These are phyloP conservation scores for Scartelaos histophorus DNA, from an alignment of 2,113 vertebrate species.

Conservation along the genomic window DNA sequence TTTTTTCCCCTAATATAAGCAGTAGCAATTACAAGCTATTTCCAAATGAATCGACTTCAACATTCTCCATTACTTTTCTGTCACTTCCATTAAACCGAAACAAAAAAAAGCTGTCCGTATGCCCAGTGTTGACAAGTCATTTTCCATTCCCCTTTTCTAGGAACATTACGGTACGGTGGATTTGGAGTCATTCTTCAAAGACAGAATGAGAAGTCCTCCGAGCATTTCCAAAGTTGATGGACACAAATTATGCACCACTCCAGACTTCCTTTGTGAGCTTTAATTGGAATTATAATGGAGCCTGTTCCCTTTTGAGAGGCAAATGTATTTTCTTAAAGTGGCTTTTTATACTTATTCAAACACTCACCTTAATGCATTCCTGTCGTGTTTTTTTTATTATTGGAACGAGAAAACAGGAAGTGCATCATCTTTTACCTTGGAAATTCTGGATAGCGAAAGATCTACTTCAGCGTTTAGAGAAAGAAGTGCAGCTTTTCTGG, in stretches of 20 bases:
- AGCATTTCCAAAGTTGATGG: conserved; percentile 76
- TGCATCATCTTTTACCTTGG: conserved; percentile 43
- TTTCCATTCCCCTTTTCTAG: conserved; percentile 49
- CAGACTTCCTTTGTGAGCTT: conserved; percentile 70
- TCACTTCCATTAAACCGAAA: conserved; percentile 39
- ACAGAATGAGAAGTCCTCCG: conserved; percentile 66
- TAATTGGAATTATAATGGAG: conserved; percentile 79
- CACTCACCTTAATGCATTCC: conserved; percentile 68
- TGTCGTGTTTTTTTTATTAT: conserved; percentile 57
- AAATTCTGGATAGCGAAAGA: conserved; percentile 35
- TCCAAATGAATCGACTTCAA: conserved; percentile 32
- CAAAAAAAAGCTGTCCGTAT: conserved; percentile 27
- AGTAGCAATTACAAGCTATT: conserved; percentile 30
- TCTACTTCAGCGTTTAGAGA: conserved; percentile 19
- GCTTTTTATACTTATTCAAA: conserved; percentile 68
- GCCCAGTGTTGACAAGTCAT: conserved; percentile 60
- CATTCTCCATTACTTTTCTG: conserved; percentile 31
- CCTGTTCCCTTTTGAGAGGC: conserved; percentile 52
- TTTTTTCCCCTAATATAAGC: background rate
- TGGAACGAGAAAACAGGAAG: conserved; percentile 52
- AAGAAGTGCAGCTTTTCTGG: no score
- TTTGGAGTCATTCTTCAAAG: conserved; percentile 65
- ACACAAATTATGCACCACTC: conserved; percentile 71
- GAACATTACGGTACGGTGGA: conserved; percentile 61
- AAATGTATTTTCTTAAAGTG: conserved; percentile 68